Percentiles rank a stretch among this genome's conserved stretches.
Evolutionary conservation across 2,113 vertebrate genomes (phyloP).

Genomic region (Zosterops borbonicus): DNA sequence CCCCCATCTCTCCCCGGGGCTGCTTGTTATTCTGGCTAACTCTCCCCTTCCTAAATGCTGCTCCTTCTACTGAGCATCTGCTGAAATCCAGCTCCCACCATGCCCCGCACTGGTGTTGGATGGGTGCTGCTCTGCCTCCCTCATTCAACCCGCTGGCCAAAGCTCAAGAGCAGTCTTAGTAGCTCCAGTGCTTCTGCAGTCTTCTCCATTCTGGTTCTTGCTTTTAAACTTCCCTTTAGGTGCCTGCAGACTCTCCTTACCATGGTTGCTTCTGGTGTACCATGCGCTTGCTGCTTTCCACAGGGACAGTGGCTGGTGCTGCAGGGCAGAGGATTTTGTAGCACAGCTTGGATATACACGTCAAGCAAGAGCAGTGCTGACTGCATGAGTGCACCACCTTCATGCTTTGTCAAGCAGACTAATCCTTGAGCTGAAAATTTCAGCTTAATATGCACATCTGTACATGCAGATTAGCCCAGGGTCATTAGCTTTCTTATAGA

Average conservation of each 20-base stretch:
- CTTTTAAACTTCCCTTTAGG: neutral
- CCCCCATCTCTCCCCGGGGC: neutral
- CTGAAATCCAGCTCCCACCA: neutral
- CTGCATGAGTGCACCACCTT: neutral
- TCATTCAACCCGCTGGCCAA: neutral
- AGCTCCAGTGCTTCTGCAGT: neutral
- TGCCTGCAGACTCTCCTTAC: neutral
- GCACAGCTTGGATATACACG: neutral
- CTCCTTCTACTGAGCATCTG: neutral
- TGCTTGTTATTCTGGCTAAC: neutral
- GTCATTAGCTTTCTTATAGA: neutral
- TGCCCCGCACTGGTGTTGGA: fast-evolving
- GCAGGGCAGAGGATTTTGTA: neutral
- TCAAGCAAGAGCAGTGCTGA: neutral
- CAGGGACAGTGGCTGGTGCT: neutral
- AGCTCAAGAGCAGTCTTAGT: fast-evolving
- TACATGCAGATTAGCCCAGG: neutral
- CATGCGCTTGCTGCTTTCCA: neutral
- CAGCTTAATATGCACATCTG: neutral
- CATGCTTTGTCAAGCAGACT: neutral
- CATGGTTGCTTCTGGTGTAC: neutral
- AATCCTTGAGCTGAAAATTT: neutral
- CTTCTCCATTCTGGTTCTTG: neutral
- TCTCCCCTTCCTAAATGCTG: neutral
- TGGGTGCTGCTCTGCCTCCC: fast-evolving